Evolutionary conservation across 1,140 invertebrate species (phyloP).

Genomic region (Drosophila mojavensis): DNA sequence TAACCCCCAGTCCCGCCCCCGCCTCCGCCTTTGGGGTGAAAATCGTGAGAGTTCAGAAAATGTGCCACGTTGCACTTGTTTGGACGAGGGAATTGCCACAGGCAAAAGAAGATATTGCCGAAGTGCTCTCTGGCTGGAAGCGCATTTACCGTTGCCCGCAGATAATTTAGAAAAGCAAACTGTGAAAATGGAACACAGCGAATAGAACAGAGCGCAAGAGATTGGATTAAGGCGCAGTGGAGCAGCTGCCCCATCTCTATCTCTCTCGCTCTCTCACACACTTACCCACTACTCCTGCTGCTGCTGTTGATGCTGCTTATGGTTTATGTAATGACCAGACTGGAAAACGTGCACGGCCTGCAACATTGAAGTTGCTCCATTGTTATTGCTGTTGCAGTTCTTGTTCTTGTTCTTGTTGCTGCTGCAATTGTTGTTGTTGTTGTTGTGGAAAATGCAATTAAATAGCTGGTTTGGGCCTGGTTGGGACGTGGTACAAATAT

Average conservation of each 20-base stretch:
- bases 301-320: slow-evolving; percentile 55
- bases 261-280: too few relatives aligned
- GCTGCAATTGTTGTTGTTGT: slow-evolving; percentile 14
- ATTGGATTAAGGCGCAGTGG: too few relatives aligned
- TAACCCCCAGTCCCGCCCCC: slow-evolving; percentile 22
- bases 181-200: slow-evolving; percentile 60
- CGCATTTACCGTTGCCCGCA: slow-evolving; percentile 73
- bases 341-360: slow-evolving; percentile 65
- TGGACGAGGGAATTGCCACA: slow-evolving; percentile 34
- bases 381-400: slow-evolving; percentile 41
- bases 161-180: slow-evolving; percentile 70
- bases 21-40: slow-evolving; percentile 56
- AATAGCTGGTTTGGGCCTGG: slow-evolving; percentile 52
- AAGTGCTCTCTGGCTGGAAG: slow-evolving; percentile 20
- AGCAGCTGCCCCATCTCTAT: too few relatives aligned
- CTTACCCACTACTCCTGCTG: neutral
- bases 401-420: neutral
- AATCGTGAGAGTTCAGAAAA: slow-evolving; percentile 76
- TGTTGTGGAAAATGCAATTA: slow-evolving; percentile 73
- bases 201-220: too few relatives aligned
- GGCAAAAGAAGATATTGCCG: slow-evolving; percentile 40
- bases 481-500: slow-evolving; percentile 68
- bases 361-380: slow-evolving; percentile 58
- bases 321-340: slow-evolving; percentile 65
- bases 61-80: slow-evolving; percentile 81